Evolutionary conservation across 2,888 invertebrate genomes (phyloP).

Genomic region (Troides aeacus): DNA sequence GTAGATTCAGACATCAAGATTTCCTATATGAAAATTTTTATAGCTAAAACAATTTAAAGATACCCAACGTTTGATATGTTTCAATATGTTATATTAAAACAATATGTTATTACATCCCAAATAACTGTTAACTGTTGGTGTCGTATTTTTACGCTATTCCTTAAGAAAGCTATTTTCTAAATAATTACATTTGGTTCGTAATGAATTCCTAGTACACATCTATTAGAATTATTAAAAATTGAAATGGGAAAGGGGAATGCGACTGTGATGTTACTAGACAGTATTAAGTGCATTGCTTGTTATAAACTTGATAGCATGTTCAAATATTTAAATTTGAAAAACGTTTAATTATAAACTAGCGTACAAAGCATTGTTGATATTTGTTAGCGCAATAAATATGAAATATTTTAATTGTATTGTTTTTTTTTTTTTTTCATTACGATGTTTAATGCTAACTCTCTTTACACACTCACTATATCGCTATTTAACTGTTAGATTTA

Average conservation of each 20-base stretch:
- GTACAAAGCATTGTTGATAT: conserved; percentile 60
- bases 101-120: background rate
- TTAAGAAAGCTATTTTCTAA: background rate
- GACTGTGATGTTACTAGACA: conserved; percentile 69
- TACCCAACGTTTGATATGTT: no score
- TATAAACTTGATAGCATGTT: conserved; percentile 37
- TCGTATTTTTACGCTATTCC: no score
- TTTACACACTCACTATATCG: no score
- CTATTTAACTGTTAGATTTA: no score
- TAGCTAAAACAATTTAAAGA: no score
- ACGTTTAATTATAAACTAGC: conserved; percentile 45
- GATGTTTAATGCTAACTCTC: conserved; percentile 25
- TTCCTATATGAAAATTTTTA: no score
- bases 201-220: background rate
- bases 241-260: background rate
- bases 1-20: background rate
- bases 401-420: conserved; percentile 28
- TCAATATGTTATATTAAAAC: no score
- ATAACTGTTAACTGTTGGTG: background rate
- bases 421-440: conserved; percentile 13
- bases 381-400: conserved; percentile 35
- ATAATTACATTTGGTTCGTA: background rate
- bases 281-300: conserved; percentile 58
- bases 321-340: conserved; percentile 37
- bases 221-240: background rate